Evolutionary conservation across 92 coral and sea anemone genomes (phyloP), one percentile per base, ranked within the genome.

Genomic region (Meandrina meandrites): DNA sequence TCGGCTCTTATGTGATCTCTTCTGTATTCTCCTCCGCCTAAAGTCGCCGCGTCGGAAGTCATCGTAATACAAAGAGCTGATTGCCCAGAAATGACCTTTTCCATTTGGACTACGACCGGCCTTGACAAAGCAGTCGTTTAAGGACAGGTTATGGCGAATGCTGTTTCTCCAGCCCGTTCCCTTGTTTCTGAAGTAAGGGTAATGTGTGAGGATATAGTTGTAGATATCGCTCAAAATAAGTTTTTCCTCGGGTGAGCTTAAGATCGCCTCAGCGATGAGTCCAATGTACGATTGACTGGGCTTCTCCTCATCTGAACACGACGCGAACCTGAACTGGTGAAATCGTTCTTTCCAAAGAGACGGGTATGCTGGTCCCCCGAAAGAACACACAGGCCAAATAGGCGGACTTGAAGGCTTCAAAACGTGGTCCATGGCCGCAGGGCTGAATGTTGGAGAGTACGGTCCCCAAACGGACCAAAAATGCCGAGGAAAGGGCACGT

Each of bases 91-190:
- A 85, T 94, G 98, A 16, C 98, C 98, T 71, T 94, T 94, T 19
- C 98, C 98, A 62, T 94, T 94, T 8, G 98, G 98, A 79, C 98
- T 94, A 48, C 98, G 94, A 10, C 98, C 98, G 66, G 95, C 93
- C 73, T 94, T 94, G 70, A 94, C 89, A 35, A 94, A 94, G 75
- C 98, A 94, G 86, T 94, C 98, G 81, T 94, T 94, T 40, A 94
- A 90, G 50, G 96, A 93, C 28, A 94, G 91, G 64, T 94, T 94
- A 73, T 94, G 98, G 27, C 98, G 89, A 21, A 94, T 94, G 92
- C 98, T 94, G 80, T 94, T 94, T 84, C 98, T 73, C 98, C 98
- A 94, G 30, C 98, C 98, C 3, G 98, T 92, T 7, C 98, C 98
- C 72, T 94, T 88, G 93, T 91, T 94, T 28, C 98, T 87, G 80